Base-by-base conservation (phyloP, 2,888 invertebrate species). In the Aphelenchoides bicaudatus region DNA sequence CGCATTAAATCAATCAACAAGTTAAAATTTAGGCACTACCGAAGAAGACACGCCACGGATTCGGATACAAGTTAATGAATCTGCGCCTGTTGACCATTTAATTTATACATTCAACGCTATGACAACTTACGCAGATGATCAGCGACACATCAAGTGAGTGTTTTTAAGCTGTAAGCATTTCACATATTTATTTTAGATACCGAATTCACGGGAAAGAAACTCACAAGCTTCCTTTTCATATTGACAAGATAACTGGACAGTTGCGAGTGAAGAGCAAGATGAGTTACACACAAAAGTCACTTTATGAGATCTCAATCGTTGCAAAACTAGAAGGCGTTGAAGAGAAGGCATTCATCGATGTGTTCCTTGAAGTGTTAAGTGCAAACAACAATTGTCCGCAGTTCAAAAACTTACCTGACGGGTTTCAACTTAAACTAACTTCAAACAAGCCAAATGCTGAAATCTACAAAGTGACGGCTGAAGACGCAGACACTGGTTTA, bases 331-430 rank as follows among this genome's bases (percentile, higher is more conserved):
- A 56, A 34, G 66, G 65, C 16, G 4, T 51, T 6, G 52, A 51
- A 1, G 61, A 56, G 27, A 58, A 56, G 46, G 54, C 53, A 27
- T 54, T 51, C 66, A 86, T 89, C 62, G 85, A 88, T 61, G 88
- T 89, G 29, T 85, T 87, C 49, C 87, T 93, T 51, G 86, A 87
- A 52, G 85, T 91, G 65, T 83, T 85, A 72, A 87, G 81, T 71
- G 74, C 78, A 3, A 82, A 82, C 68, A 80, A 81, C 70, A 76
- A 80, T 52, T 66, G 74, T 3, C 81, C 81, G 28, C 16, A 59
- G 75, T 81, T 69, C 48, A 72, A 49, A 29, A 27, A 48, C n/a
- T 28, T 63, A 28, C 58, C 59, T 8, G 21, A 39, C 75, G 59
- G 61, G 64, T 19, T 79, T 79, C 16, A 51, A 65, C 34, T 81